Evolutionary conservation across 1,140 invertebrate genomes (phyloP).

Genomic region (Myzus persicae): DNA sequence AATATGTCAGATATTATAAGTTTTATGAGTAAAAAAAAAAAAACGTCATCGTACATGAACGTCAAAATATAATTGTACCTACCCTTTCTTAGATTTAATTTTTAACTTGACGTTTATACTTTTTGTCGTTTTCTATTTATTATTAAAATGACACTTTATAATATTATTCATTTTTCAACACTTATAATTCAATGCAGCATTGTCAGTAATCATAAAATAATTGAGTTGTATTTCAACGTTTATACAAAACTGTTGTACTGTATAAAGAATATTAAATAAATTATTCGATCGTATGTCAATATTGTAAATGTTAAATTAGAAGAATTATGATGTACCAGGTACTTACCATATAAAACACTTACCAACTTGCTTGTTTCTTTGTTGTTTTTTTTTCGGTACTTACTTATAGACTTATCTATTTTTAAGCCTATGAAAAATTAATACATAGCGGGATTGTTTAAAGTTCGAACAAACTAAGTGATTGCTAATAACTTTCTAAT

Average conservation of each 20-base stretch:
- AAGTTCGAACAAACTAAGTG: background rate
- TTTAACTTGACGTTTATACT: background rate
- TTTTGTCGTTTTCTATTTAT: slow-evolving; percentile 32
- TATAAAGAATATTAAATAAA: background rate
- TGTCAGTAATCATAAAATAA: background rate
- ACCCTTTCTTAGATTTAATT: slow-evolving; percentile 10
- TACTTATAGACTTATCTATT: too few species aligned
- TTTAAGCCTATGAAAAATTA: background rate
- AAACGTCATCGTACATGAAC: slow-evolving; percentile 13
- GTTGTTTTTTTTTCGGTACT: too few species aligned
- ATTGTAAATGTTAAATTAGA: background rate
- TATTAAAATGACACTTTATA: slow-evolving; percentile 15
- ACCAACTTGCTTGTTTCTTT: too few species aligned
- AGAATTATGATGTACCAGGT: background rate
- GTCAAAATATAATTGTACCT: slow-evolving; percentile 23
- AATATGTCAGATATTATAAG: slow-evolving; percentile 25
- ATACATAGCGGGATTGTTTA: background rate
- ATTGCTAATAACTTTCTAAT: too few species aligned
- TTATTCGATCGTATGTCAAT: background rate
- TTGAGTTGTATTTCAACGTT: background rate
- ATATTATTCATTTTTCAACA: background rate
- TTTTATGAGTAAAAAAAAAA: background rate
- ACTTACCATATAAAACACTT: background rate
- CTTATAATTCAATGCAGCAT: background rate
- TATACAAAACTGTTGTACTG: background rate